phyloP scores from a whole-genome alignment of 1,140 invertebrate species.

The Sarcophaga peregrina region DNA sequence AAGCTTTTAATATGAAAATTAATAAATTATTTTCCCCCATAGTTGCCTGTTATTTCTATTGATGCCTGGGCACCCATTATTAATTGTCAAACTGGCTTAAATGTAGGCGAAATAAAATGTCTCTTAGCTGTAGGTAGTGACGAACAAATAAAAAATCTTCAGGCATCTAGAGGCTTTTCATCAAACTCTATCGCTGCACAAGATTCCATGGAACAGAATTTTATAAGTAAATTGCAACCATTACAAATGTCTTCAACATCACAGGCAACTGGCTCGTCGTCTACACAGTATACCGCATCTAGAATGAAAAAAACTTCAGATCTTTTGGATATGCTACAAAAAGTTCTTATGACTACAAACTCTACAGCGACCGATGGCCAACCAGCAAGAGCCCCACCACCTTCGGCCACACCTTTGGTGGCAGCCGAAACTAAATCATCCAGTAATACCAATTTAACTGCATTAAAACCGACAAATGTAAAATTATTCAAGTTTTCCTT shows the following conservation, averaged over 20 bases:
- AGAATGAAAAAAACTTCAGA: slow-evolving; percentile 61
- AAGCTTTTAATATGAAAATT: neutral
- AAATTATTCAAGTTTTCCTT: slow-evolving; percentile 65
- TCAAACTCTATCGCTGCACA: neutral
- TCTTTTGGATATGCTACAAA: slow-evolving; percentile 67
- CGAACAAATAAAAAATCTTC: slow-evolving; percentile 71
- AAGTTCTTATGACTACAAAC: slow-evolving; percentile 48
- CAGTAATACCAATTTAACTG: slow-evolving; percentile 15
- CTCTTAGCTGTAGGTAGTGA: slow-evolving; percentile 72
- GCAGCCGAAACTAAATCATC: neutral
- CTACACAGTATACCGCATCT: slow-evolving; percentile 23
- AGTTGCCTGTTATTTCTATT: slow-evolving; percentile 72
- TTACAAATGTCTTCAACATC: slow-evolving; percentile 16
- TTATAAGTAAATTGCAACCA: neutral
- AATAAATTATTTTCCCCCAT: neutral
- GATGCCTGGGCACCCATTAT: slow-evolving; percentile 72
- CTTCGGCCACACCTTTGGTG: neutral
- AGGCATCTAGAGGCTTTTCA: slow-evolving; percentile 67
- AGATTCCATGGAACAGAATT: neutral
- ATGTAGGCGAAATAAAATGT: slow-evolving; percentile 69
- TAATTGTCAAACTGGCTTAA: slow-evolving; percentile 65
- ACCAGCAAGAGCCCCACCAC: neutral
- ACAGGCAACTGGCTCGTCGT: neutral
- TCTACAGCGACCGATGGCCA: neutral
- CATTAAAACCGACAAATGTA: slow-evolving; percentile 50